Conservation (phyloP, 2,888 invertebrate genomes). For the Stenoptilia bipunctidactyla region DNA sequence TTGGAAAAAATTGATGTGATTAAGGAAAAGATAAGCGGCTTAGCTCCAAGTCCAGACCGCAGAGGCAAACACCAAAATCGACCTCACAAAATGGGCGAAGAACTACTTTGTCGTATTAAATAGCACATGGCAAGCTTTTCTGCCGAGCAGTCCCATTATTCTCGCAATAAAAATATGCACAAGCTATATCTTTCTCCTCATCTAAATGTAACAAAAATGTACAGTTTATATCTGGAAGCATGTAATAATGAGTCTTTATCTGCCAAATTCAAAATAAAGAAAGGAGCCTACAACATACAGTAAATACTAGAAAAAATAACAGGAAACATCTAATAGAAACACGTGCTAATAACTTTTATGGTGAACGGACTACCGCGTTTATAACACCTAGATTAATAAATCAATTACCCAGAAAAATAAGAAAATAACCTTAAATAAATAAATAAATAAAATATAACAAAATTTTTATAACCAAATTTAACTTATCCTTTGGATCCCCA, state of each 20-base stretch:
- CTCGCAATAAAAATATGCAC: constrained; percentile 18
- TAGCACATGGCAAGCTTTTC: constrained; percentile 9
- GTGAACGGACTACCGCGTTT: too few species aligned
- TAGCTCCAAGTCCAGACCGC: constrained; percentile 4
- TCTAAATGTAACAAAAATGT: constrained; percentile 19
- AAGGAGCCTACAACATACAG: constrained; percentile 15
- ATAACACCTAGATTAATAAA: too few species aligned
- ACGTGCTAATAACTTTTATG: too few species aligned
- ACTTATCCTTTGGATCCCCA: constrained; percentile 10
- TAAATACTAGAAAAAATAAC: too few species aligned
- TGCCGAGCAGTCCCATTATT: constrained; percentile 18
- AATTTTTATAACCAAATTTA: constrained; percentile 20
- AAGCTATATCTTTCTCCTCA: constrained; percentile 19
- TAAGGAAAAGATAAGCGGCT: too few species aligned
- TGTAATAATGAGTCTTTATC: constrained; percentile 5
- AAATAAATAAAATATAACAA: too few species aligned
- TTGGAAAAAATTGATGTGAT: too few species aligned
- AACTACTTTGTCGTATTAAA: constrained; percentile 1
- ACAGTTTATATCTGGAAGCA: constrained; percentile 14
- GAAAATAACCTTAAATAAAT: too few species aligned
- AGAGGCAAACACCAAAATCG: constrained; percentile 11
- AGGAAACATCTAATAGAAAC: too few species aligned
- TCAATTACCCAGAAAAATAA: too few species aligned
- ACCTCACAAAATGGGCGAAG: constrained; percentile 7
- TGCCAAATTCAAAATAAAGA: constrained; percentile 17